These are phyloP conservation scores for Creontiades dilutus DNA, from an alignment of 2,888 invertebrate genomes.

Conservation along the genomic window DNA sequence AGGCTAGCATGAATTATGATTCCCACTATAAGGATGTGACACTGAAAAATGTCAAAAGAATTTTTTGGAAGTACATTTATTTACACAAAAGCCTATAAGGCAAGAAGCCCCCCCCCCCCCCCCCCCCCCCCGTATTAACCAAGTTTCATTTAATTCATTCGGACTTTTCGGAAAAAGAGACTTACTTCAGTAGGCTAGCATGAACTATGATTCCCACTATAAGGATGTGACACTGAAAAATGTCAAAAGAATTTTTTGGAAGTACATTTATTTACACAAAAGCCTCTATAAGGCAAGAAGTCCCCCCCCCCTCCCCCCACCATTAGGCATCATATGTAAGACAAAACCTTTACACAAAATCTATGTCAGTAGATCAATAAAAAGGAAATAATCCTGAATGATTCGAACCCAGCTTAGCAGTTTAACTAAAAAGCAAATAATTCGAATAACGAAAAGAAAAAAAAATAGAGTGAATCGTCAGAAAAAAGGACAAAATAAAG, in stretches of 20 bases:
- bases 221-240: background rate
- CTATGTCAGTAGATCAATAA: background rate
- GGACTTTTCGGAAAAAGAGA: too few species aligned
- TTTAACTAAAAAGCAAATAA: background rate
- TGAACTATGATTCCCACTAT: too few species aligned
- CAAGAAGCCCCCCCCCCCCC: slow-evolving; percentile 7
- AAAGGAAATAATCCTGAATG: background rate
- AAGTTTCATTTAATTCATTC: too few species aligned
- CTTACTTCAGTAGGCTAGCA: too few species aligned
- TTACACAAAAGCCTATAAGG: slow-evolving; percentile 61
- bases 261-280: slow-evolving; percentile 61
- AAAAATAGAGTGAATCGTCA: background rate
- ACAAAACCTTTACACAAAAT: slow-evolving; percentile 3
- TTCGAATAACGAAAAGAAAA: background rate
- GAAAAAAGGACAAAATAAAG: slow-evolving; percentile 50
- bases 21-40: background rate
- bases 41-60: slow-evolving; percentile 4
- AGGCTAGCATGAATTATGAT: too few species aligned
- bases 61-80: slow-evolving; percentile 59
- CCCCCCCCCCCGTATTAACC: too few species aligned
- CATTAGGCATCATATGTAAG: slow-evolving; percentile 23
- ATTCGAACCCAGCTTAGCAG: background rate
- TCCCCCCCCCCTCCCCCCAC: slow-evolving; percentile 25
- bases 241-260: slow-evolving; percentile 41
- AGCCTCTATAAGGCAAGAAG: slow-evolving; percentile 56